Evolutionary conservation across 2,888 invertebrate genomes (phyloP).

Genomic region (Norana najaformis): DNA sequence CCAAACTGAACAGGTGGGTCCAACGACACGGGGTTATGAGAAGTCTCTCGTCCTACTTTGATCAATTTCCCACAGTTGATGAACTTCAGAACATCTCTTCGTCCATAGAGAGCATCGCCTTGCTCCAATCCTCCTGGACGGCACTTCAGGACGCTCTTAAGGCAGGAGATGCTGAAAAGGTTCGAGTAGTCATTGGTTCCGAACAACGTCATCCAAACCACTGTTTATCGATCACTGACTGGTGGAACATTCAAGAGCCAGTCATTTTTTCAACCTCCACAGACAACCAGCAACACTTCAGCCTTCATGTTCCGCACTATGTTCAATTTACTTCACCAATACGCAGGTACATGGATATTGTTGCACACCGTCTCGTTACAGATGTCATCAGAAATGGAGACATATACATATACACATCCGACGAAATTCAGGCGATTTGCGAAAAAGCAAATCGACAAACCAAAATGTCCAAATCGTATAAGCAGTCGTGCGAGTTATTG

Average conservation of each 20-base stretch:
- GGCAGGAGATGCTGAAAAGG: background rate
- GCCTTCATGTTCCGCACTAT: slow-evolving; percentile 48
- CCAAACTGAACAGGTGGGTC: slow-evolving; percentile 32
- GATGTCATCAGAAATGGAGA: slow-evolving; percentile 46
- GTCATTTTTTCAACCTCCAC: slow-evolving; percentile 46
- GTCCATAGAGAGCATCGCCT: background rate
- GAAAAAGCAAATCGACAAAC: background rate
- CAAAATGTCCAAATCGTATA: background rate
- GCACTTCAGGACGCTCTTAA: slow-evolving; percentile 16
- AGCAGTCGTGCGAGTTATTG: background rate
- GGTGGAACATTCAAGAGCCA: slow-evolving; percentile 47
- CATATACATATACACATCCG: slow-evolving; percentile 47
- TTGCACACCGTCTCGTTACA: slow-evolving; percentile 51
- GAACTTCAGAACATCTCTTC: background rate
- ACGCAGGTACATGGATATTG: slow-evolving; percentile 52
- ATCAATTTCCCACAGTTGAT: background rate
- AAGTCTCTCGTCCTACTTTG: slow-evolving; percentile 20
- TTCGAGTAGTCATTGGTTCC: background rate
- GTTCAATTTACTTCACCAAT: slow-evolving; percentile 53
- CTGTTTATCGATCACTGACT: slow-evolving; percentile 49
- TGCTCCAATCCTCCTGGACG: slow-evolving; percentile 19
- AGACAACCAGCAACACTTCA: slow-evolving; percentile 45
- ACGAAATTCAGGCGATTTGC: slow-evolving; percentile 42
- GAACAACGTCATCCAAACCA: slow-evolving; percentile 48
- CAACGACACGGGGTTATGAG: background rate